Percentiles rank a stretch among this genome's conserved stretches.
Conservation (phyloP, 2,797 vertebrate genomes). For the Galago senegalensis region DNA sequence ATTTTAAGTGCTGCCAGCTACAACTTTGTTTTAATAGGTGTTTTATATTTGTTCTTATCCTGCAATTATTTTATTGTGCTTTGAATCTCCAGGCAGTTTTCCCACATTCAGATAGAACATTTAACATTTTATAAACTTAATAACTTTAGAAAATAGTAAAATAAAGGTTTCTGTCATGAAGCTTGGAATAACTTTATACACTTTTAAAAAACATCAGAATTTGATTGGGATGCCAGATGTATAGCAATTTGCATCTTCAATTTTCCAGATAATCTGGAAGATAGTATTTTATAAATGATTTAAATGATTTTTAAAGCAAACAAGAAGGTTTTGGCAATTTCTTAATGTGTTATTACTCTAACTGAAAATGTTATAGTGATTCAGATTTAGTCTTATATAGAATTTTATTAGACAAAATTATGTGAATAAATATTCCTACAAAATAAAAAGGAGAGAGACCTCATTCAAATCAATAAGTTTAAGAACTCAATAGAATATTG, state of each 20-base stretch:
- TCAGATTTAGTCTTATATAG: slow-evolving; percentile 79
- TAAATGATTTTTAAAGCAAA: slow-evolving; percentile 80
- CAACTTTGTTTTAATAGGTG: slow-evolving; percentile 90
- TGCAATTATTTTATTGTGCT: slow-evolving; percentile 89
- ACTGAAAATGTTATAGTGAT: slow-evolving; percentile 80
- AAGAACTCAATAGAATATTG: not conserved
- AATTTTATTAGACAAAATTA: slow-evolving; percentile 82
- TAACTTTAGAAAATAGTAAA: slow-evolving; percentile 83
- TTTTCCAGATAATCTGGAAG: slow-evolving; percentile 84
- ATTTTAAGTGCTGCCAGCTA: slow-evolving; percentile 88
- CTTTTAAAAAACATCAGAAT: slow-evolving; percentile 82
- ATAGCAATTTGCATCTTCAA: slow-evolving; percentile 85
- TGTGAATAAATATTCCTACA: slow-evolving; percentile 83
- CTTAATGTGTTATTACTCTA: slow-evolving; percentile 85
- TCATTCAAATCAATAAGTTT: slow-evolving; percentile 7
- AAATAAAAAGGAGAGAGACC: slow-evolving; percentile 46
- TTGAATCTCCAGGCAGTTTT: slow-evolving; percentile 88
- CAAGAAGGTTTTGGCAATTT: slow-evolving; percentile 88
- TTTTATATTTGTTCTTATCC: slow-evolving; percentile 88
- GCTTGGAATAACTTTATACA: slow-evolving; percentile 80
- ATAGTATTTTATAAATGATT: slow-evolving; percentile 86
- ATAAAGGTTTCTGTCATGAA: slow-evolving; percentile 78
- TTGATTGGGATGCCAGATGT: slow-evolving; percentile 85
- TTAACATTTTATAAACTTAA: slow-evolving; percentile 74
- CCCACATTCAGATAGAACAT: slow-evolving; percentile 83